phyloP scores from a whole-genome alignment of 2,797 vertebrate genomes.

The Sebastiscus tertius region DNA sequence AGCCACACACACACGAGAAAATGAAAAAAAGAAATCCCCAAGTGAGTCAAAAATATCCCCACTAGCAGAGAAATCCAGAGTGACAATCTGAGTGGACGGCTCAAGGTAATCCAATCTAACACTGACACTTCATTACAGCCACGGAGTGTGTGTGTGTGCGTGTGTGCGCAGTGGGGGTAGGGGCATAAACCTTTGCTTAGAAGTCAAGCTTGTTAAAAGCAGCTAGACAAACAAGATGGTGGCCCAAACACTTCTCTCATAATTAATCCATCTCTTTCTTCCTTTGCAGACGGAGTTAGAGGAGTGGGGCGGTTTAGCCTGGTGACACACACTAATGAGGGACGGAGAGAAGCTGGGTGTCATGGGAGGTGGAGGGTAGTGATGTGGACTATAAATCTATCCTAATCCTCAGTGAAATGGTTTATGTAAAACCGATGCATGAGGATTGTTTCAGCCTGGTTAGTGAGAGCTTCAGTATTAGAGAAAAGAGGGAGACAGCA shows the following conservation, averaged over 20 bases:
- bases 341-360: constrained; percentile 7
- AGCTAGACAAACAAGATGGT: constrained; percentile 52
- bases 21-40: constrained; percentile 22
- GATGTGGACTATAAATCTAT: constrained; percentile 41
- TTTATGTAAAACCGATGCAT: constrained; percentile 44
- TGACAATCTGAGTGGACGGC: constrained; percentile 67
- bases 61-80: constrained; percentile 61
- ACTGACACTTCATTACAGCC: constrained; percentile 78
- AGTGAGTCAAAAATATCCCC: constrained; percentile 44
- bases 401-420: constrained; percentile 41
- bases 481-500: constrained; percentile 38
- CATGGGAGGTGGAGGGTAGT: constrained; percentile 12
- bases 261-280: constrained; percentile 57
- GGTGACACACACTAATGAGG: constrained; percentile 49
- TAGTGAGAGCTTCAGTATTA: constrained; percentile 6
- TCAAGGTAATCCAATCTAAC: constrained; percentile 80
- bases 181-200: constrained; percentile 59
- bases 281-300: constrained; percentile 14
- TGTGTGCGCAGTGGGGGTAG: neutral
- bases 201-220: constrained; percentile 66
- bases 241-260: constrained; percentile 50
- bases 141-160: neutral
- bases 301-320: constrained; percentile 23
- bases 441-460: constrained; percentile 36
- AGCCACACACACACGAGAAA: neutral